phyloP scores from a whole-genome alignment of 2,113 vertebrate species.

The Eudyptes chrysolophus region DNA sequence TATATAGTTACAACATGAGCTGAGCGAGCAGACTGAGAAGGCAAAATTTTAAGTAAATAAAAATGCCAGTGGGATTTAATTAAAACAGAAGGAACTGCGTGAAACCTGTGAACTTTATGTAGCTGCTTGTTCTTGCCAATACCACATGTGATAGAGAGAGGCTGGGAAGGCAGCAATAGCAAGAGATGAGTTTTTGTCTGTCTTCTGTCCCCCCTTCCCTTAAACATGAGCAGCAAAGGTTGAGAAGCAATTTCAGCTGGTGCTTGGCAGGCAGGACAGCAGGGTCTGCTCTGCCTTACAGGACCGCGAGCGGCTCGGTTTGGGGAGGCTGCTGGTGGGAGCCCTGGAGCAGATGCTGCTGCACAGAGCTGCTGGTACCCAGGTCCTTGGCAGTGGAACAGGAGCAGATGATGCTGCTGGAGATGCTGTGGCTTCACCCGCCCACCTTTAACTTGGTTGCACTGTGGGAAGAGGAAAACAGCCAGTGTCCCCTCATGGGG shows the following conservation, averaged over 20 bases:
- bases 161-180: background rate
- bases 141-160: background rate
- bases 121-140: background rate
- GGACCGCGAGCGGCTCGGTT: background rate
- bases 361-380: background rate
- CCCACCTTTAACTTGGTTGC: background rate
- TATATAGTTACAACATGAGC: background rate
- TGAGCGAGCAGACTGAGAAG: background rate
- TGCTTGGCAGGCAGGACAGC: too few relatives aligned
- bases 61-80: background rate
- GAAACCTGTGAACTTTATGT: background rate
- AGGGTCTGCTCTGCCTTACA: accelerated
- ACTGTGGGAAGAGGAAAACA: background rate
- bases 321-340: background rate
- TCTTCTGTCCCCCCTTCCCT: background rate
- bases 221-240: background rate
- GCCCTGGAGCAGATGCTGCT: background rate
- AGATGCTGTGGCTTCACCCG: background rate
- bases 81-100: background rate
- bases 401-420: background rate
- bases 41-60: background rate
- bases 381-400: accelerated
- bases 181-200: background rate
- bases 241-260: background rate
- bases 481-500: background rate